A percentile compares a stretch with the other conserved stretches of the same genome.
Conservation (phyloP, 2,888 invertebrate genomes). For the Sclerodermus sp. region DNA sequence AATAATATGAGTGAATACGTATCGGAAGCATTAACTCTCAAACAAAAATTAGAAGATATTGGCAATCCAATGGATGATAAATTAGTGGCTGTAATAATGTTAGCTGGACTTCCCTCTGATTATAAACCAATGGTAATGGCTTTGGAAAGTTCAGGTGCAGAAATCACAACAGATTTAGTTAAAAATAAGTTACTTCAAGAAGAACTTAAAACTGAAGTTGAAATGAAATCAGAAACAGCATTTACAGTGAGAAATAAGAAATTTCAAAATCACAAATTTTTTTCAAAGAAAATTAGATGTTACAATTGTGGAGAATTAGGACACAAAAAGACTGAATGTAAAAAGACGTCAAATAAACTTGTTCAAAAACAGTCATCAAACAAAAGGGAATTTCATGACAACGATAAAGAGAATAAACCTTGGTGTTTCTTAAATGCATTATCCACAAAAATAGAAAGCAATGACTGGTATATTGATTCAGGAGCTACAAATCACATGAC, state of each 20-base stretch:
- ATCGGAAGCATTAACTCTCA: constrained; percentile 33
- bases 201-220: too few relatives aligned
- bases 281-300: constrained; percentile 9
- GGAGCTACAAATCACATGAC: constrained; percentile 26
- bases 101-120: constrained; percentile 35
- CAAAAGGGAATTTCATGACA: too few relatives aligned
- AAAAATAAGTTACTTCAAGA: constrained; percentile 28
- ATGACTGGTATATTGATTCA: constrained; percentile 22
- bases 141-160: constrained; percentile 29
- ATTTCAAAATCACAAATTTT: too few relatives aligned
- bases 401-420: too few relatives aligned
- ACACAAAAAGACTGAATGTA: neutral
- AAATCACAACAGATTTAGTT: constrained; percentile 32
- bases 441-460: neutral
- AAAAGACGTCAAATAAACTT: too few relatives aligned
- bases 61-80: constrained; percentile 33
- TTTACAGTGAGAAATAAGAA: too few relatives aligned
- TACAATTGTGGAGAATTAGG: neutral
- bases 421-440: too few relatives aligned
- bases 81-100: constrained; percentile 39
- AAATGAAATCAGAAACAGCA: too few relatives aligned
- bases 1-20: constrained; percentile 37
- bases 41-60: constrained; percentile 34
- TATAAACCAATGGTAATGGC: constrained; percentile 40
- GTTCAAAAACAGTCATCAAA: too few relatives aligned